Percentiles rank a stretch among this genome's conserved stretches.
Evolutionary conservation across 2,113 vertebrate genomes (phyloP).

Genomic region (Alouatta palliata): DNA sequence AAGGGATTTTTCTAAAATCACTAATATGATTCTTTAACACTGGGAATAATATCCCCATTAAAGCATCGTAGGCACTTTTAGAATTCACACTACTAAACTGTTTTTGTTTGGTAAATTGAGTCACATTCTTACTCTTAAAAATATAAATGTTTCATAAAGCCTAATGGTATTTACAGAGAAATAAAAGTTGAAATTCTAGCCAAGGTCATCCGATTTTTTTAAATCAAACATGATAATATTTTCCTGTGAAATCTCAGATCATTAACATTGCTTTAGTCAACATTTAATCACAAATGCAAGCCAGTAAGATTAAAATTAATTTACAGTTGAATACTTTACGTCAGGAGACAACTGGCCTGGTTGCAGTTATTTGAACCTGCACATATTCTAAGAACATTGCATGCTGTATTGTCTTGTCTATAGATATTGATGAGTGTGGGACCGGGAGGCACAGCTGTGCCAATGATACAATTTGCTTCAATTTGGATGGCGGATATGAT

Average conservation of each 20-base stretch:
- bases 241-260: conserved; percentile 14
- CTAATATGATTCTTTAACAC: background rate
- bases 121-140: background rate
- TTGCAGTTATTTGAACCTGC: conserved; percentile 13
- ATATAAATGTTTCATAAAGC: background rate
- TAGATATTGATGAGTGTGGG: conserved; percentile 98
- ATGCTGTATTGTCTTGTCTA: conserved; percentile 55
- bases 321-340: conserved; percentile 58
- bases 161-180: conserved; percentile 34
- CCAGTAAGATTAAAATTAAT: conserved; percentile 60
- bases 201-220: conserved; percentile 37
- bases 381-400: conserved; percentile 56
- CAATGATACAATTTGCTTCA: conserved; percentile 99
- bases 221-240: conserved; percentile 14
- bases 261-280: background rate
- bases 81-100: background rate
- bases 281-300: background rate
- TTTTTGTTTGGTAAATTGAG: conserved; percentile 49
- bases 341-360: conserved; percentile 50
- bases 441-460: conserved; percentile 96
- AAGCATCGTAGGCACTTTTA: background rate
- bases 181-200: background rate
- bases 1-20: background rate
- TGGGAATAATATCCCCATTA: background rate
- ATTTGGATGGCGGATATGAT: conserved; percentile 98